phyloP scores from a whole-genome alignment of 2,113 vertebrate genomes.

The Antechinus stuartii region DNA sequence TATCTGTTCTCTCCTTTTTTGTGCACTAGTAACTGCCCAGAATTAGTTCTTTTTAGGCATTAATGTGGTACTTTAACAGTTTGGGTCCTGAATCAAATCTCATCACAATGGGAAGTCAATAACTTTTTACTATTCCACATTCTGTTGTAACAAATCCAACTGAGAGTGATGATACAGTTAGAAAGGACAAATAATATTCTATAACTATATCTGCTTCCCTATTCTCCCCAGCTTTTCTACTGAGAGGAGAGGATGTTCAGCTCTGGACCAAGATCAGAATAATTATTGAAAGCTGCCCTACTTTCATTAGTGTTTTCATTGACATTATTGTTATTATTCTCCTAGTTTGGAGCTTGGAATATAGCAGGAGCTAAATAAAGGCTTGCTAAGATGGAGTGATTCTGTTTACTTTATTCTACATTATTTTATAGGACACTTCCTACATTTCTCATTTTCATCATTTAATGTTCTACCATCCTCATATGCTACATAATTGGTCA shows the following conservation, averaged over 20 bases:
- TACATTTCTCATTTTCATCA: neutral
- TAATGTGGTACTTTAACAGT: constrained; percentile 75
- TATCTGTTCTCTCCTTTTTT: neutral
- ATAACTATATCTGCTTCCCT: too few species aligned
- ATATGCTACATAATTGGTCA: neutral
- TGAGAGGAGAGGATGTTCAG: neutral
- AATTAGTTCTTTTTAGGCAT: constrained; percentile 72
- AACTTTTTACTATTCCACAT: constrained; percentile 69
- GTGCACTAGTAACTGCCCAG: constrained; percentile 54
- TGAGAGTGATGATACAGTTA: neutral
- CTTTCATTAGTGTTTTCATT: neutral
- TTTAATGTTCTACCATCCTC: neutral
- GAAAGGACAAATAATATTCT: neutral
- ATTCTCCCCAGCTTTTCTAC: neutral
- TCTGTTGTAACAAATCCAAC: neutral
- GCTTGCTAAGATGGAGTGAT: neutral
- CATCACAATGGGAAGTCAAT: constrained; percentile 85
- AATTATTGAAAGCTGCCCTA: neutral
- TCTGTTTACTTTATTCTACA: neutral
- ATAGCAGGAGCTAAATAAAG: neutral
- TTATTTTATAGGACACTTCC: neutral
- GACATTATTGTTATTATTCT: neutral
- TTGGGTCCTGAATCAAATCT: constrained; percentile 84
- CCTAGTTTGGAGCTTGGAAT: neutral
- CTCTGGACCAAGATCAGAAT: neutral